Conservation (phyloP, 2,888 invertebrate species). For the Adelphocoris suturalis region DNA sequence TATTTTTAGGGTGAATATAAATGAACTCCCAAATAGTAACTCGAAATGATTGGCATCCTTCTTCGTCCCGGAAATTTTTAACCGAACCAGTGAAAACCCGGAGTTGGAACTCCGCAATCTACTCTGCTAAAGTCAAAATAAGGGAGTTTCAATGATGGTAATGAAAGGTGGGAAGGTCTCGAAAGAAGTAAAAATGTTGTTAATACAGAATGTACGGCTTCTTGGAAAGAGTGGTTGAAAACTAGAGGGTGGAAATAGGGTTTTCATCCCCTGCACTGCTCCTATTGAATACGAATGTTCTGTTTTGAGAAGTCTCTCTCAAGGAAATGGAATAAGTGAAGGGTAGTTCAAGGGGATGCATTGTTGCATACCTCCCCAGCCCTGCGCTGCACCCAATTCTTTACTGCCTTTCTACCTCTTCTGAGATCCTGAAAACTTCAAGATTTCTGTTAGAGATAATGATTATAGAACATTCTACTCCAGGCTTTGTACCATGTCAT, state of each 20-base stretch:
- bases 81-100: background rate
- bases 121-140: background rate
- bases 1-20: too few species aligned
- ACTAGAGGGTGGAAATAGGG: conserved; percentile 70
- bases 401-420: too few species aligned
- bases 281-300: conserved; percentile 72
- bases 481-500: background rate
- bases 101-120: background rate
- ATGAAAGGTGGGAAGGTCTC: conserved; percentile 55
- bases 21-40: background rate
- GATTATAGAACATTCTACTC: background rate
- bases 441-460: conserved; percentile 23
- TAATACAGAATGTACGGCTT: conserved; percentile 5
- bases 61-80: background rate
- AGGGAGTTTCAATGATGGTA: background rate
- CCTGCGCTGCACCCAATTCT: conserved; percentile 34
- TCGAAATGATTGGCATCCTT: background rate
- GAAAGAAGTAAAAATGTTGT: conserved; percentile 57
- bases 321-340: conserved; percentile 68
- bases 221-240: background rate
- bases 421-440: conserved; percentile 4
- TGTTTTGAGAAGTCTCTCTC: conserved; percentile 70
- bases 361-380: conserved; percentile 37
- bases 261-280: conserved; percentile 66
- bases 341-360: conserved; percentile 46